Conservation (phyloP, 2,797 vertebrate genomes). For the Danio aesculapii region DNA sequence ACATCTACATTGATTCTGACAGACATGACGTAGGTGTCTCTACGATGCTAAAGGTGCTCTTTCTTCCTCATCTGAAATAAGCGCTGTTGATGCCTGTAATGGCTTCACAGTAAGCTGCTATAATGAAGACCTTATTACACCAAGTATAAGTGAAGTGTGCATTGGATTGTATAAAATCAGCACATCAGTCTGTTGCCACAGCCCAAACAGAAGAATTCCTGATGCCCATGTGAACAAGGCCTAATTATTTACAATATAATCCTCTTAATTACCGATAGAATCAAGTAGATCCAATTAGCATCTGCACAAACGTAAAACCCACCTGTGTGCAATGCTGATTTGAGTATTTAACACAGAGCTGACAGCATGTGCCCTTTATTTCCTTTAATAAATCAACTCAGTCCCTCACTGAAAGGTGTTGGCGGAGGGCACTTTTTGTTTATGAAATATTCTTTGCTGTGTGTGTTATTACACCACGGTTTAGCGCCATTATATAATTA, state of each 20-base stretch:
- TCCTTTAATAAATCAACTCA: constrained; percentile 16
- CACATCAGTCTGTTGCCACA: not conserved
- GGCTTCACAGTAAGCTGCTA: not conserved
- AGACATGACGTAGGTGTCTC: not conserved
- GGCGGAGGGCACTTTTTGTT: not conserved
- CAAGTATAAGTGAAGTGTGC: not conserved
- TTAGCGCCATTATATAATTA: not conserved
- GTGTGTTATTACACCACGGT: not conserved
- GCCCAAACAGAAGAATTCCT: not conserved
- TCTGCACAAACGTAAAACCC: not conserved
- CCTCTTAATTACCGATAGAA: not conserved
- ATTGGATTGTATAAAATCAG: not conserved
- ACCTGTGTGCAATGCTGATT: not conserved
- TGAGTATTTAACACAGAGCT: constrained; percentile 29
- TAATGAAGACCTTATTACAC: not conserved
- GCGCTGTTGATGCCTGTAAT: not conserved
- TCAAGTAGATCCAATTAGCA: constrained; percentile 5
- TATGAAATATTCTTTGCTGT: constrained; percentile 36
- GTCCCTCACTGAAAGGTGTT: constrained; percentile 12
- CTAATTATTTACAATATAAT: not conserved
- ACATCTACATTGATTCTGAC: not conserved
- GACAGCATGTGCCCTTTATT: constrained; percentile 5
- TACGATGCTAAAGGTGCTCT: not conserved
- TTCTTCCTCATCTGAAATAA: constrained; percentile 19
- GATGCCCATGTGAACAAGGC: constrained; percentile 6